Evolutionary conservation across 2,797 vertebrate genomes (phyloP).

Genomic region (Sebastes cheni): DNA sequence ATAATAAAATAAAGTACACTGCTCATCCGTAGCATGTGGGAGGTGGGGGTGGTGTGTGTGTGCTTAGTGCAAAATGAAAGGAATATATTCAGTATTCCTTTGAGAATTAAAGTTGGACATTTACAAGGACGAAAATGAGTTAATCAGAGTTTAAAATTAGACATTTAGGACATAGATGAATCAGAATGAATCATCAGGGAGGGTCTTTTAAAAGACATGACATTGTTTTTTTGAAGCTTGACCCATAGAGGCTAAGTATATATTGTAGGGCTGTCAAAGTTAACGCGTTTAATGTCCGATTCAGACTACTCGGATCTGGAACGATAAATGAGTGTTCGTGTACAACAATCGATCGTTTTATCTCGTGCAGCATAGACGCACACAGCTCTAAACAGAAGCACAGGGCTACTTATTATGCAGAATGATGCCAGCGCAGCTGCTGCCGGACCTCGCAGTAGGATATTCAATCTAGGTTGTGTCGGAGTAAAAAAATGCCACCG

Average conservation of each 20-base stretch:
- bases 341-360: rapidly evolving
- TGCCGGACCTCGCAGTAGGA: no score
- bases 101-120: not conserved
- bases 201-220: not conserved
- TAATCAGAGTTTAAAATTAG: not conserved
- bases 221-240: not conserved
- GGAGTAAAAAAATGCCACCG: rapidly evolving
- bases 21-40: not conserved
- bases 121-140: not conserved
- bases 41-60: not conserved
- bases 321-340: no score
- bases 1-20: not conserved
- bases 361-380: no score
- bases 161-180: not conserved
- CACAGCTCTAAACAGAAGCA: no score
- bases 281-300: no score
- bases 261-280: not conserved
- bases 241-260: not conserved
- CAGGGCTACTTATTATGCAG: no score
- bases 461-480: no score
- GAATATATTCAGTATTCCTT: not conserved
- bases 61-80: not conserved
- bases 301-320: no score
- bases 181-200: not conserved
- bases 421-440: no score